Conservation (phyloP, 2,113 vertebrate species). For the Acrocephalus arundinaceus region DNA sequence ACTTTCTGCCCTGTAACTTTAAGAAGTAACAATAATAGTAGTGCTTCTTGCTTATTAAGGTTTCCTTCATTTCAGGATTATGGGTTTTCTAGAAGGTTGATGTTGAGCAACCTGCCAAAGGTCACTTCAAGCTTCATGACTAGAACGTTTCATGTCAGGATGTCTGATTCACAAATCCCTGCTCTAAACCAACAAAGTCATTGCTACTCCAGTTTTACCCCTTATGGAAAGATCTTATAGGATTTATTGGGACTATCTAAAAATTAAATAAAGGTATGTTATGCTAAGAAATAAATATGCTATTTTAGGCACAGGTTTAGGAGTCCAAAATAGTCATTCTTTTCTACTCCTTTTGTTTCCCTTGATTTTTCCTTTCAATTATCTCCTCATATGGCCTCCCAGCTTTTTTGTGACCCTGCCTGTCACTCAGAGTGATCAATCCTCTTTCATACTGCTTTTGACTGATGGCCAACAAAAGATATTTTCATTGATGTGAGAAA, state of each 20-base stretch:
- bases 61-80: constrained; percentile 39
- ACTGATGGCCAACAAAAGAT: constrained; percentile 14
- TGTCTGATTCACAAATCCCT: constrained; percentile 20
- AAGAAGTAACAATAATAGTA: constrained; percentile 14
- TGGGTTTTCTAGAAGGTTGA: constrained; percentile 12
- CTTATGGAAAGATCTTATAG: background rate
- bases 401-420: background rate
- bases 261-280: constrained; percentile 16
- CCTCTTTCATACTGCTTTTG: constrained; percentile 9
- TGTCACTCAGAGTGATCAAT: background rate
- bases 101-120: background rate
- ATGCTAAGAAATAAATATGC: constrained; percentile 18
- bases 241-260: background rate
- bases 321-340: background rate
- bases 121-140: background rate
- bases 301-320: background rate
- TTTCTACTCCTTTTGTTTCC: constrained; percentile 14
- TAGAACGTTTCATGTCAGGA: background rate
- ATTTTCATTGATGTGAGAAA: constrained; percentile 10
- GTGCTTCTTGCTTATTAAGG: background rate
- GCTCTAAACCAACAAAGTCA: background rate
- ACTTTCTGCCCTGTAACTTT: background rate
- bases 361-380: constrained; percentile 25
- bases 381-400: background rate
- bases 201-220: background rate